Evolutionary conservation across 2,797 vertebrate species (phyloP).

Genomic region (Sebastes hopkinsi): DNA sequence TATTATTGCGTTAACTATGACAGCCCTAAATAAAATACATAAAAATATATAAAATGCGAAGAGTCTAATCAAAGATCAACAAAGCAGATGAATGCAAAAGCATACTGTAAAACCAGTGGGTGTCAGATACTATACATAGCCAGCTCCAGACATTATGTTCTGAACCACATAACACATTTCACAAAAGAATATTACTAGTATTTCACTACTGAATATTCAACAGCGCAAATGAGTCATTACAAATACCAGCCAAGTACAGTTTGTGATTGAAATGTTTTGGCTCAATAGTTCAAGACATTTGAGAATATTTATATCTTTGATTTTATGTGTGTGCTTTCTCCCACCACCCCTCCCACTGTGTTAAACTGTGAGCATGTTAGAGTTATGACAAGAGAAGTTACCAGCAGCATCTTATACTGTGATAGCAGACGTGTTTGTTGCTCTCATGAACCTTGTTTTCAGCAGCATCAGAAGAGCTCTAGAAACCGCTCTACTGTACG

Average conservation of each 20-base stretch:
- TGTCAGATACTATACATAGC: constrained; percentile 1
- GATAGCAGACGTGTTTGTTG: not conserved
- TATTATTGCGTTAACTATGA: not conserved
- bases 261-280: constrained; percentile 25
- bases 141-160: constrained; percentile 1
- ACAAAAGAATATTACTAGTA: constrained; percentile 12
- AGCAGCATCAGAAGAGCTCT: not conserved
- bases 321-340: not conserved
- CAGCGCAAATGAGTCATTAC: constrained; percentile 27
- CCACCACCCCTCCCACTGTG: not conserved
- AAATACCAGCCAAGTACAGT: not conserved
- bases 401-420: not conserved
- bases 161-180: constrained; percentile 9
- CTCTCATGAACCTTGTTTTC: not conserved
- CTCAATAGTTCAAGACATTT: constrained; percentile 15
- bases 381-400: not conserved
- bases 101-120: not conserved
- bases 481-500: not conserved
- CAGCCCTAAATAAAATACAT: not conserved
- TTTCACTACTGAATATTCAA: constrained; percentile 27
- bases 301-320: not conserved
- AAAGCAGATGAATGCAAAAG: not conserved
- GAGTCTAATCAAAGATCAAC: not conserved
- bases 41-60: not conserved
- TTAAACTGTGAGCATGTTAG: not conserved